Conservation (phyloP, 2,888 invertebrate species). For the Criorhina ranunculi region DNA sequence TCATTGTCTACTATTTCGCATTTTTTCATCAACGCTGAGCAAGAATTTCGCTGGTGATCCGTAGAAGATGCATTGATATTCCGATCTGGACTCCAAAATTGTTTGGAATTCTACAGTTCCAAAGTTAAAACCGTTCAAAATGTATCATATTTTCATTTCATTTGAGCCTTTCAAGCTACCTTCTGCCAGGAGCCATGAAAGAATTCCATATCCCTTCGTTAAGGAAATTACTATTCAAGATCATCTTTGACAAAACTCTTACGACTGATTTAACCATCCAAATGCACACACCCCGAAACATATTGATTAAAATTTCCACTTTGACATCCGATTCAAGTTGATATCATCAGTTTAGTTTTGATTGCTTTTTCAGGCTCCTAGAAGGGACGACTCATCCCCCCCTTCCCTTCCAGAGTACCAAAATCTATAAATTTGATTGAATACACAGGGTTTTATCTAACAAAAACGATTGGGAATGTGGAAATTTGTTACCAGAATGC, state of each 20-base stretch:
- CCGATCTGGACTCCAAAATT: too few species aligned
- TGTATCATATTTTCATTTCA: too few species aligned
- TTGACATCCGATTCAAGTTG: constrained; percentile 33
- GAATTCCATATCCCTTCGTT: too few species aligned
- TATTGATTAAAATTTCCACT: constrained; percentile 8
- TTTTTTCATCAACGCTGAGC: too few species aligned
- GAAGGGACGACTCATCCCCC: neutral
- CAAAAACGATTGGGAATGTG: constrained; percentile 29
- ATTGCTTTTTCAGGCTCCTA: constrained; percentile 16
- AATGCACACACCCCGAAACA: neutral
- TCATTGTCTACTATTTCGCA: too few species aligned
- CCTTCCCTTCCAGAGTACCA: neutral
- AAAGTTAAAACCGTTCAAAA: too few species aligned
- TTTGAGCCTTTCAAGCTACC: too few species aligned
- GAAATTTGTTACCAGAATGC: constrained; percentile 10
- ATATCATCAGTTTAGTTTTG: constrained; percentile 39
- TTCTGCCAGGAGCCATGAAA: too few species aligned
- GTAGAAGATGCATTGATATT: too few species aligned
- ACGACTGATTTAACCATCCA: neutral
- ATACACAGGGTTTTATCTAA: constrained; percentile 23
- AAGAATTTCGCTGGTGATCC: too few species aligned
- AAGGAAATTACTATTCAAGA: too few species aligned
- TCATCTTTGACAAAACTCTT: neutral
- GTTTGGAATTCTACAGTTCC: too few species aligned
- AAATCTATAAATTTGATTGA: constrained; percentile 49